Percentiles rank a stretch among this genome's conserved stretches.
These are phyloP conservation scores for Colletes gigas DNA, from an alignment of 1,140 invertebrate genomes.

Conservation along the genomic window DNA sequence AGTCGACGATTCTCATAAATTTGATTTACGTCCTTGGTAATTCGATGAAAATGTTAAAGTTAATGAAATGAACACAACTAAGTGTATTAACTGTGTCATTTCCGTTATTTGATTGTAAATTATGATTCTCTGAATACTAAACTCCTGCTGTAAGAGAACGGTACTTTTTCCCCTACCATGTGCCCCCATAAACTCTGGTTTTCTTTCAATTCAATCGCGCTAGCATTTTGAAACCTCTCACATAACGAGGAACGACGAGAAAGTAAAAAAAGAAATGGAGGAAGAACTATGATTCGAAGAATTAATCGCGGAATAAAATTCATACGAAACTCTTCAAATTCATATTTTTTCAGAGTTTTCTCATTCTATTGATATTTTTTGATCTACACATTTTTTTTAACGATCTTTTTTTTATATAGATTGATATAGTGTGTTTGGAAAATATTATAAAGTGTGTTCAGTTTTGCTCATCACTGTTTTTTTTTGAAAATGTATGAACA, in stretches of 20 bases:
- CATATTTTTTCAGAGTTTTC: too few species aligned
- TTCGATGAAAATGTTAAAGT: slow-evolving; percentile 8
- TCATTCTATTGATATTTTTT: too few species aligned
- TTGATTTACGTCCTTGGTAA: neutral
- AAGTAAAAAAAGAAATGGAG: neutral
- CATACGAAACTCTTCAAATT: too few species aligned
- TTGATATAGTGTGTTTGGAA: too few species aligned
- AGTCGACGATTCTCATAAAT: neutral
- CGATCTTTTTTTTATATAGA: too few species aligned
- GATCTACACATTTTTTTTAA: too few species aligned
- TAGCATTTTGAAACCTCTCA: neutral
- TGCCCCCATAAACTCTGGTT: neutral
- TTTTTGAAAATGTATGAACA: too few species aligned
- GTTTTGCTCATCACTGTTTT: too few species aligned
- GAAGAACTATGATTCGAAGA: too few species aligned
- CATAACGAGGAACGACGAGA: neutral
- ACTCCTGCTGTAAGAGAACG: neutral
- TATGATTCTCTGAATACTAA: slow-evolving; percentile 15
- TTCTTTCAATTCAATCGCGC: neutral
- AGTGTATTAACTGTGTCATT: slow-evolving; percentile 23
- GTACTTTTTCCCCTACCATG: neutral
- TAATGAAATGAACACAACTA: slow-evolving; percentile 5
- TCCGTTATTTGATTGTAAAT: slow-evolving; percentile 41
- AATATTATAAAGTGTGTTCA: too few species aligned
- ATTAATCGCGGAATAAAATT: too few species aligned